These are phyloP conservation scores for Moxostoma hubbsi DNA, from an alignment of 2,797 vertebrate species.

Conservation along the genomic window DNA sequence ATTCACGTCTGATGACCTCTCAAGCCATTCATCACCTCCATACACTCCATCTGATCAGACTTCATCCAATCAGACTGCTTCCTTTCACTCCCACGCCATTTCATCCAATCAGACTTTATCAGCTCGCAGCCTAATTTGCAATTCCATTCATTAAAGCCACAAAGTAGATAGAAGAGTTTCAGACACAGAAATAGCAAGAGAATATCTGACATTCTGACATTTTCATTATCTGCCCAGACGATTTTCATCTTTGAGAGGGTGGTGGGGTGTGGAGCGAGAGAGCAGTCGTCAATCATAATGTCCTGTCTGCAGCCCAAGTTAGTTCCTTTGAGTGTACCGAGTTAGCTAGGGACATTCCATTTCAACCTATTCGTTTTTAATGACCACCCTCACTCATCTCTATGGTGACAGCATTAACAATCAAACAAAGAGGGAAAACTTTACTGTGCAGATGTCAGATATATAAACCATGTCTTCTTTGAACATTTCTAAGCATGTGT, in stretches of 20 bases:
- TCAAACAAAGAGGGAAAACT: not conserved
- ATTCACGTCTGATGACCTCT: constrained; percentile 14
- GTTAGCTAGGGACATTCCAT: constrained; percentile 25
- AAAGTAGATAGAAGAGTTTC: constrained; percentile 27
- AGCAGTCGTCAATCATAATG: constrained; percentile 20
- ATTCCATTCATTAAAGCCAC: constrained; percentile 45
- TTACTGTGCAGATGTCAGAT: not conserved
- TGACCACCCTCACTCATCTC: constrained; percentile 13
- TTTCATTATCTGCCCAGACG: constrained; percentile 47
- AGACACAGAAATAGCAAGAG: constrained; percentile 39
- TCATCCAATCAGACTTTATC: constrained; percentile 22
- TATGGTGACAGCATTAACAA: constrained; percentile 16
- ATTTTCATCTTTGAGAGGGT: constrained; percentile 13
- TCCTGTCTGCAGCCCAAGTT: constrained; percentile 19
- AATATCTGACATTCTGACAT: constrained; percentile 50
- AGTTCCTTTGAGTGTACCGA: constrained; percentile 3
- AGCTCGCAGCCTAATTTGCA: constrained; percentile 22
- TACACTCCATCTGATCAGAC: not conserved
- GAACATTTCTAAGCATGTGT: not conserved
- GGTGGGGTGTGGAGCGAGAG: not conserved
- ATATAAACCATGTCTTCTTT: not conserved
- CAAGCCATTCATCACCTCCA: constrained; percentile 27
- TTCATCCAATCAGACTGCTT: constrained; percentile 21
- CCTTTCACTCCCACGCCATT: constrained; percentile 2
- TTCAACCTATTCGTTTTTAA: constrained; percentile 49